phyloP scores from a whole-genome alignment of 1,140 invertebrate species.

The Drosophila tsacasi region DNA sequence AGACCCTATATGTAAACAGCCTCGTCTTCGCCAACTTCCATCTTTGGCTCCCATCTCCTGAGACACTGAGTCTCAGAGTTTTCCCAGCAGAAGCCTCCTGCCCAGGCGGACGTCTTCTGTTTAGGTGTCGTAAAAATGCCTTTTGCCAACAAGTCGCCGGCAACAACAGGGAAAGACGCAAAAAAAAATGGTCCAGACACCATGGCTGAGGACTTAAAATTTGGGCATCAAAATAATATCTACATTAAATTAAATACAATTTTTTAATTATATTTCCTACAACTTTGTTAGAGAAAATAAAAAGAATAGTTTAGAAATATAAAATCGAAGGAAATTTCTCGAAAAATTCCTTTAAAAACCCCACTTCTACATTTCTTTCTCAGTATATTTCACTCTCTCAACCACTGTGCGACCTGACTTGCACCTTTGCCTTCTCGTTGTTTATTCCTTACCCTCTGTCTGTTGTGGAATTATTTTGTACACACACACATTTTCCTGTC shows the following conservation, averaged over 20 bases:
- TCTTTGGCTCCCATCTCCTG: not conserved
- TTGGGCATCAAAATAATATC: not conserved
- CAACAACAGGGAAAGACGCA: constrained; percentile 47
- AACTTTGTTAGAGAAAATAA: not conserved
- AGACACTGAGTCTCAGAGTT: not conserved
- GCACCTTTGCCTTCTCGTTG: constrained; percentile 63
- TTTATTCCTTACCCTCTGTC: constrained; percentile 72
- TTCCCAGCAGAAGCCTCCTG: constrained; percentile 15
- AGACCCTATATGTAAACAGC: constrained; percentile 51
- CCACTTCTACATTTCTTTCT: not conserved
- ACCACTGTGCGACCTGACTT: constrained; percentile 51
- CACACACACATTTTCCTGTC: constrained; percentile 71
- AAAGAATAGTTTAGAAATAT: no score
- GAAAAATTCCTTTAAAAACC: not conserved
- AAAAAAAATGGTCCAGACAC: constrained; percentile 44
- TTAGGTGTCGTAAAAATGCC: constrained; percentile 76
- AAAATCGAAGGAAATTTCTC: not conserved
- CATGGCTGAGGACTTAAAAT: constrained; percentile 19
- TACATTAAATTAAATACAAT: no score
- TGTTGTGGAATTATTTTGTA: constrained; percentile 78
- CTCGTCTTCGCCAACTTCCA: constrained; percentile 12
- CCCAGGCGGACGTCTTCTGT: constrained; percentile 54
- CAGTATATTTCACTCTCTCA: not conserved
- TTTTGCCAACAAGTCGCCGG: constrained; percentile 60
- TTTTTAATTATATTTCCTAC: no score